phyloP scores from a whole-genome alignment of 2,797 vertebrate species.

The Lithobates sylvaticus region DNA sequence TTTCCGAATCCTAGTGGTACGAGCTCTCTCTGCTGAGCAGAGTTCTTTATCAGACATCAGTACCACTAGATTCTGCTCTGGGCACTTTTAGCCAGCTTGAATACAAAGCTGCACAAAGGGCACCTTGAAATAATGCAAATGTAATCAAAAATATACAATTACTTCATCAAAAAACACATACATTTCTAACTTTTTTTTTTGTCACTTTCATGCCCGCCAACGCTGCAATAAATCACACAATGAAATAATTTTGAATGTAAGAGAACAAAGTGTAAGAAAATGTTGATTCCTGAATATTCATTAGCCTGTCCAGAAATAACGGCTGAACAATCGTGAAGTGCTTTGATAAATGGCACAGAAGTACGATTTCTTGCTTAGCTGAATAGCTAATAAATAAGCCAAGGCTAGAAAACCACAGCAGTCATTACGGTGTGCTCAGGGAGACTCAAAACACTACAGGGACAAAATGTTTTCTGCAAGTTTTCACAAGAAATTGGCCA shows the following conservation, averaged over 20 bases:
- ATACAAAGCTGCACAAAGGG: background rate
- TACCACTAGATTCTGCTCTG: background rate
- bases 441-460: background rate
- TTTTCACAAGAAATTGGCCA: background rate
- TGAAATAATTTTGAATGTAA: background rate
- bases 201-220: background rate
- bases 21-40: background rate
- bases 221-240: background rate
- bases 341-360: background rate
- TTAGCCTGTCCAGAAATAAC: background rate
- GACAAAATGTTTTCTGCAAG: background rate
- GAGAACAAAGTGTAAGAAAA: background rate
- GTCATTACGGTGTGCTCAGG: background rate
- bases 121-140: background rate
- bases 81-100: background rate
- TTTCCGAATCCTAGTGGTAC: background rate
- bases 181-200: too few species aligned
- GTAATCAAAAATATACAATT: too few species aligned
- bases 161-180: too few species aligned
- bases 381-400: background rate
- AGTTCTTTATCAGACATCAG: background rate
- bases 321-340: background rate
- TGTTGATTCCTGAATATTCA: constrained; percentile 16
- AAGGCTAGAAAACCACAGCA: background rate
- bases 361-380: background rate